Evolutionary conservation across 2,888 invertebrate genomes (phyloP).

Genomic region (Pseudococcus longispinus): DNA sequence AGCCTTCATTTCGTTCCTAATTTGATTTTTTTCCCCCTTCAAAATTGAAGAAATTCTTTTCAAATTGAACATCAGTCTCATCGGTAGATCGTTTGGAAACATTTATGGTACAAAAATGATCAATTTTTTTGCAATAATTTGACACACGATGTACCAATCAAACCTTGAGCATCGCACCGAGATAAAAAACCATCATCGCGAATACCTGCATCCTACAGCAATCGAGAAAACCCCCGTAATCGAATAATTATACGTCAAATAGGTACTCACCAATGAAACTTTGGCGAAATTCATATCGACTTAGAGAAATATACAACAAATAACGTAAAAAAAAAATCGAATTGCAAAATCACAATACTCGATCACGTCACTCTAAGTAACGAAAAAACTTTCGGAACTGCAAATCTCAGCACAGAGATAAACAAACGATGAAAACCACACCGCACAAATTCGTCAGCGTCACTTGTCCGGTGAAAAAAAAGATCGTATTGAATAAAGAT

Average conservation of each 20-base stretch:
- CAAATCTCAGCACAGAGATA: not conserved
- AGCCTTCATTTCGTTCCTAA: too few species aligned
- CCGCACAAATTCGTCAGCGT: not conserved
- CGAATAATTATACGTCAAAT: not conserved
- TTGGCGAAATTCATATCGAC: slow-evolving; percentile 13
- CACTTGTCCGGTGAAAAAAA: not conserved
- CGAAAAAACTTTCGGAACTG: not conserved
- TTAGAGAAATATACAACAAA: not conserved
- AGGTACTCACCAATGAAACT: slow-evolving; percentile 24
- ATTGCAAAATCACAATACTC: not conserved
- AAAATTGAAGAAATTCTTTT: too few species aligned
- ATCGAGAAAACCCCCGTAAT: too few species aligned
- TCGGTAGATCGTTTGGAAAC: too few species aligned
- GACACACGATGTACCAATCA: too few species aligned
- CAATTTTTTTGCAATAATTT: too few species aligned
- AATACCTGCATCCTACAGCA: too few species aligned
- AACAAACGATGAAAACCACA: not conserved
- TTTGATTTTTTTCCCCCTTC: too few species aligned
- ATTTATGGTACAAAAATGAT: too few species aligned
- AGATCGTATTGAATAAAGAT: not conserved
- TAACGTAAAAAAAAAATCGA: not conserved
- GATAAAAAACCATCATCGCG: too few species aligned
- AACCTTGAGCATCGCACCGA: too few species aligned
- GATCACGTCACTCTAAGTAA: not conserved
- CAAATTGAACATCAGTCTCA: too few species aligned